A percentile compares a stretch with the other conserved stretches of the same genome.
Conservation (phyloP, 2,888 invertebrate genomes). For the Hylaea fasciaria region DNA sequence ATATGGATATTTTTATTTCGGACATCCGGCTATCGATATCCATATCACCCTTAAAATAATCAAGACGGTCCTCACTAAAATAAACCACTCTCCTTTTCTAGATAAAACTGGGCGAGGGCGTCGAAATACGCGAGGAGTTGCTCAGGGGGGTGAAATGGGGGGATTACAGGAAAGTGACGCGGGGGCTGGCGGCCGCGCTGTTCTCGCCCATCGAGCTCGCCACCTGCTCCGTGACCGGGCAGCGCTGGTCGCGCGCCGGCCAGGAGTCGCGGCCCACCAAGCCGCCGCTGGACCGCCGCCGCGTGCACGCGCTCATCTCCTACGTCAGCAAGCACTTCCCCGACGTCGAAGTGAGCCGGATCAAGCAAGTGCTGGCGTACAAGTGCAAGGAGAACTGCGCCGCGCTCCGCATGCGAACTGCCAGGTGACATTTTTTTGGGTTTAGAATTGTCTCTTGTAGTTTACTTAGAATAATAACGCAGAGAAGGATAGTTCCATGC, state of each 20-base stretch:
- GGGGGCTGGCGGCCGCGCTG: constrained; percentile 89
- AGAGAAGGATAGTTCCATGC: too few relatives aligned
- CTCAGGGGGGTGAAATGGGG: constrained; percentile 90
- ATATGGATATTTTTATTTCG: too few relatives aligned
- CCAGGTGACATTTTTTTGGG: constrained; percentile 81
- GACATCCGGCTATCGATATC: too few relatives aligned
- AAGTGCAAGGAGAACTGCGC: constrained; percentile 92
- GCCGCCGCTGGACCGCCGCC: constrained; percentile 88
- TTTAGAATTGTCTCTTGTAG: neutral
- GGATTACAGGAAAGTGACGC: constrained; percentile 89
- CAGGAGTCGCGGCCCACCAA: constrained; percentile 90
- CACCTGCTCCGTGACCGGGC: constrained; percentile 90
- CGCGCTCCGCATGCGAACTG: constrained; percentile 89
- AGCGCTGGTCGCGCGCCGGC: constrained; percentile 90
- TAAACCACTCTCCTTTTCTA: constrained; percentile 52
- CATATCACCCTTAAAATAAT: too few relatives aligned
- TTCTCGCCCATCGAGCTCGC: constrained; percentile 90
- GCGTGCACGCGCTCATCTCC: constrained; percentile 90
- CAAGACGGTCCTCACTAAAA: neutral
- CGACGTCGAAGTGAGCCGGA: constrained; percentile 89
- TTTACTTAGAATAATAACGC: too few relatives aligned
- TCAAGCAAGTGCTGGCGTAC: constrained; percentile 91
- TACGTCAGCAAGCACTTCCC: constrained; percentile 90
- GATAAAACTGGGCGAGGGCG: constrained; percentile 90
- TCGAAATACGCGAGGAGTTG: constrained; percentile 89